Conservation (phyloP, 1,140 invertebrate genomes). For the Drosophila auraria region DNA sequence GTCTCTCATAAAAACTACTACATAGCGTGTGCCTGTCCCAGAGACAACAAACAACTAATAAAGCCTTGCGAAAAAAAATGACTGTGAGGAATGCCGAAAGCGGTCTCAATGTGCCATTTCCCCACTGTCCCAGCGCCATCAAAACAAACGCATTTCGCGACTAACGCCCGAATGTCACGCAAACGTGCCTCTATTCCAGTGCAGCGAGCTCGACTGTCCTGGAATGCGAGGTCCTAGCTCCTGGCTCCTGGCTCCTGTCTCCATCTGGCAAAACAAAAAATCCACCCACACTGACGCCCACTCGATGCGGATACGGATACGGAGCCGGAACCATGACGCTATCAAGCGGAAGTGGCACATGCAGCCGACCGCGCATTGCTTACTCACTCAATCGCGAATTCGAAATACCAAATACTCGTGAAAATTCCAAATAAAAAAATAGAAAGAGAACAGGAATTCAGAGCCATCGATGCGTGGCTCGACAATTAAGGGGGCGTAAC, state of each 20-base stretch:
- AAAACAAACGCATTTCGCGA: conserved; percentile 66
- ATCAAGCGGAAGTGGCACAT: conserved; percentile 83
- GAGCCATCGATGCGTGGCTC: conserved; percentile 53
- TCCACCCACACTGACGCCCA: conserved; percentile 30
- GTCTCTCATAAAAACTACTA: conserved; percentile 23
- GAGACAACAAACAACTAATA: conserved; percentile 71
- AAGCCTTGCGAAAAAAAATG: conserved; percentile 15
- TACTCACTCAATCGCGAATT: conserved; percentile 69
- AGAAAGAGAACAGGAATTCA: conserved; percentile 56
- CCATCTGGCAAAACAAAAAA: background rate
- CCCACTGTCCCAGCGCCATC: conserved; percentile 51
- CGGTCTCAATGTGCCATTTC: conserved; percentile 63
- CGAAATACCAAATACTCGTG: conserved; percentile 35
- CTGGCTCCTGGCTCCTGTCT: background rate
- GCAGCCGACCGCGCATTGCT: conserved; percentile 69
- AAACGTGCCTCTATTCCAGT: conserved; percentile 55
- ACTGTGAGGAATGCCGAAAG: conserved; percentile 35
- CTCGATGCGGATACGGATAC: conserved; percentile 62
- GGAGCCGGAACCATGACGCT: conserved; percentile 73
- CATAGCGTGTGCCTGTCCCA: conserved; percentile 27
- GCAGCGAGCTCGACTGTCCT: conserved; percentile 24
- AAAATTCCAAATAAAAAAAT: conserved; percentile 27
- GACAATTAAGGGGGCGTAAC: conserved; percentile 58
- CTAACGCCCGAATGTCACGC: conserved; percentile 76
- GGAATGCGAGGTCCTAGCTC: conserved; percentile 38